Conservation (phyloP, 2,113 vertebrate species). For the Calidris pugnax region DNA sequence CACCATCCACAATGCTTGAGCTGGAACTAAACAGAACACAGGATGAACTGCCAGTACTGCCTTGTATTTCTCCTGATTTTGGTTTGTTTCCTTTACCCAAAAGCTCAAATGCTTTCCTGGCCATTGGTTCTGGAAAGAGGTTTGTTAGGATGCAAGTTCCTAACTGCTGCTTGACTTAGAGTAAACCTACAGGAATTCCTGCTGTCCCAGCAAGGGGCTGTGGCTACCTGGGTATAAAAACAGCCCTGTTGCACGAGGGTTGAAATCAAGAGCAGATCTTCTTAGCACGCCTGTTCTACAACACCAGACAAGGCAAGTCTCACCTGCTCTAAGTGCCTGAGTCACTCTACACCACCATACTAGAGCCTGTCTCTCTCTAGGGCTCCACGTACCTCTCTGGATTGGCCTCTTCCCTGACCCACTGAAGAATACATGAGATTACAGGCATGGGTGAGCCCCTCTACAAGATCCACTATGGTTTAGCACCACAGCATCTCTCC, state of each 20-base stretch:
- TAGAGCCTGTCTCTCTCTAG: neutral
- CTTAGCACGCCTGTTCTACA: neutral
- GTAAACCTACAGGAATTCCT: neutral
- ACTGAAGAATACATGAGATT: neutral
- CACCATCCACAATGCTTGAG: neutral
- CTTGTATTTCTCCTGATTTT: neutral
- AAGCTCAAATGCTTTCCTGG: neutral
- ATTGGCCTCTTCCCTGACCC: neutral
- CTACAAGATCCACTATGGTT: neutral
- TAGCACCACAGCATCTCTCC: neutral
- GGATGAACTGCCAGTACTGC: neutral
- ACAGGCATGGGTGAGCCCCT: neutral
- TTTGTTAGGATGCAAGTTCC: neutral
- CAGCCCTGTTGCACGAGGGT: neutral
- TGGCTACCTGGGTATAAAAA: neutral
- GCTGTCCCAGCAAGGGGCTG: neutral
- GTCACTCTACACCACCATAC: neutral
- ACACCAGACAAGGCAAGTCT: neutral
- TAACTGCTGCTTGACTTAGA: neutral
- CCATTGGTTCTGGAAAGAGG: neutral
- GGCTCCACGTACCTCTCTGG: neutral
- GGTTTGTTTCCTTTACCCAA: neutral
- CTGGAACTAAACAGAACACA: neutral
- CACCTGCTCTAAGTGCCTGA: neutral
- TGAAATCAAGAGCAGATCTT: neutral